Percentiles rank a stretch among this genome's conserved stretches.
phyloP scores from a whole-genome alignment of 2,797 vertebrate species.

The Rhynchonycteris naso region DNA sequence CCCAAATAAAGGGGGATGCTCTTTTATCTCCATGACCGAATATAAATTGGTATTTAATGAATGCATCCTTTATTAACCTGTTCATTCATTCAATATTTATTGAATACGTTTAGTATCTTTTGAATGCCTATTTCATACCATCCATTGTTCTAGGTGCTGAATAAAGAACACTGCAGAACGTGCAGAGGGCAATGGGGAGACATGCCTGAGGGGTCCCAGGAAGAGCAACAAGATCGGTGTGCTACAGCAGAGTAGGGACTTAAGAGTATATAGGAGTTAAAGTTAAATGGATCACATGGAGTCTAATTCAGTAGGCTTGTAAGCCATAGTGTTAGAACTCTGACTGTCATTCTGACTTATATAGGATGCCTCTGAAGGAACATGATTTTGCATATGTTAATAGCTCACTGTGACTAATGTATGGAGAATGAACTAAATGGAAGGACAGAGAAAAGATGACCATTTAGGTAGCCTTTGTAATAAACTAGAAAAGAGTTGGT shows the following conservation, averaged over 20 bases:
- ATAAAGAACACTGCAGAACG: neutral
- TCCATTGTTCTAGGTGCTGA: neutral
- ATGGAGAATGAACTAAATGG: neutral
- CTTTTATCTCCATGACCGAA: neutral
- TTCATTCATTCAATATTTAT: neutral
- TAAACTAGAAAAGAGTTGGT: neutral
- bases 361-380: neutral
- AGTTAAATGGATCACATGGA: neutral
- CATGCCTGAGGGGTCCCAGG: neutral
- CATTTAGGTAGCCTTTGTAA: neutral
- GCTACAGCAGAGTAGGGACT: too few species aligned
- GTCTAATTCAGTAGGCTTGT: neutral
- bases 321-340: neutral
- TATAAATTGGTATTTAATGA: constrained; percentile 11
- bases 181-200: neutral
- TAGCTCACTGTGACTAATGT: neutral
- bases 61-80: neutral
- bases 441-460: neutral
- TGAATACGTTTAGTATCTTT: neutral
- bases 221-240: neutral
- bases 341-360: neutral
- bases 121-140: neutral
- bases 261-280: neutral
- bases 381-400: neutral
- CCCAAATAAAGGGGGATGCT: neutral